Base-by-base conservation (phyloP, 2,797 vertebrate species). In the Channallabes apus region DNA sequence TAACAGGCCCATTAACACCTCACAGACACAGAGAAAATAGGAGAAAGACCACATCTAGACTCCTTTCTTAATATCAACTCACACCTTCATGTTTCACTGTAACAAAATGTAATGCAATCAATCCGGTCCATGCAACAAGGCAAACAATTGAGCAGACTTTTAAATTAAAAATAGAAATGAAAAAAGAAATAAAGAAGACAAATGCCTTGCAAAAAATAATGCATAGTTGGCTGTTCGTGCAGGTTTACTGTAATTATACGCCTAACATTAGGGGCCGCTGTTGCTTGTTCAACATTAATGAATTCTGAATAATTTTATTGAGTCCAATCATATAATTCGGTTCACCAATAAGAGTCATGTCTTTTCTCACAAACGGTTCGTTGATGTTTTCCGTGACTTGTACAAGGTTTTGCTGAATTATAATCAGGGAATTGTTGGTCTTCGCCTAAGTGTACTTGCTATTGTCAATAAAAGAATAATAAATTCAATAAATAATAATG, bases 1-100 rank as follows among this genome's bases (percentile, higher is more conserved):
- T 69, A 54, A 78, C 11, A 46, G 64, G 24, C 35, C 54, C n/a
- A 77, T 86, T 59, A 71, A 62, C 80, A 82, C 56, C 80, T 78
- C 38, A 69, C 14, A 69, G 32, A 27, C 29, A 38, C 56, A 64
- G 15, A 51, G 20, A 35, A 38, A 58, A 67, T n/a, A 56, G 11
- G 22, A 35, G 11, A 24, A 35, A 75, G 22, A 6, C 61, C 61
- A 17, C 71, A 58, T 24, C 61, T n/a, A 3, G 22, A 27, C 58
- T 73, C 35, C n/a, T 29, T 2, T n/a, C 20, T 61, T 68, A 38
- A 46, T 24, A 15, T 41, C 8, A 46, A 65, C 46, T 15, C 65
- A 71, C 83, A 72, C 65, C 77, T 85, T 20, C 7, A n/a, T 59
- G 41, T 22, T 75, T 46, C 56, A 59, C 75, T 1, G 11, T 35